Evolutionary conservation across 37 sponge, comb jelly and placozoan genomes (phyloP), one percentile per base, ranked within the genome.

Genomic region (Cladorhizidae sp.): DNA sequence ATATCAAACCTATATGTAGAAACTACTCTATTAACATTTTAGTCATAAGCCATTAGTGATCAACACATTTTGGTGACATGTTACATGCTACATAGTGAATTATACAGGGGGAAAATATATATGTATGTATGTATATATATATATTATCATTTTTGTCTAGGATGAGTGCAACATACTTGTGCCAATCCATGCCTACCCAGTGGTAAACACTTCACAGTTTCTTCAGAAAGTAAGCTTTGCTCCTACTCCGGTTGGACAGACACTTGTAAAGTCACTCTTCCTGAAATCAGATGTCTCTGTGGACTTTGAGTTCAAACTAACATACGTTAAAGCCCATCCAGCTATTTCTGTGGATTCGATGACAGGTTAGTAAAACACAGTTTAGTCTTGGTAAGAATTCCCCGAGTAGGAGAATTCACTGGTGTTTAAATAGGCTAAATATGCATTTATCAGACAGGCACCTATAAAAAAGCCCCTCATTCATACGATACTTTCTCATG

Each of bases 151-250:
- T 39, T 26, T 75, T 54, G 12, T 25, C 49, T 67, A 81, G 91
- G 78, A 71, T 37, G 68, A 89, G 7, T 61, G 80, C 69, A 96
- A 93, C 58, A 76, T 96, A 8, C 81, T 93, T 0, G 78, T 96
- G 18, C 97, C 93, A 14, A 81, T 96, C 29, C 90, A 96, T 83
- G 97, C 94, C 58, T 96, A 93, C 68, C 97, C 97, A 37, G 87
- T 88, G 22, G 49, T 90, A 57, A 88, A 85, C 72, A 79, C 82
- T 18, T 38, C 79, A 38, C 37, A 80, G 28, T 93, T 96, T 78
- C 97, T 92, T n/a, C 75, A 70, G 56, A 56, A 76, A 33, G 49
- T 96, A 20, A 70, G 74, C 14, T 96, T 96, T 56, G 85, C 94
- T 1, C 56, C 90, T 28, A 93, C 91, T n/a, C 87, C 97, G 20